phyloP scores from a whole-genome alignment of 2,797 vertebrate genomes.

The Allochrocebus solatus region DNA sequence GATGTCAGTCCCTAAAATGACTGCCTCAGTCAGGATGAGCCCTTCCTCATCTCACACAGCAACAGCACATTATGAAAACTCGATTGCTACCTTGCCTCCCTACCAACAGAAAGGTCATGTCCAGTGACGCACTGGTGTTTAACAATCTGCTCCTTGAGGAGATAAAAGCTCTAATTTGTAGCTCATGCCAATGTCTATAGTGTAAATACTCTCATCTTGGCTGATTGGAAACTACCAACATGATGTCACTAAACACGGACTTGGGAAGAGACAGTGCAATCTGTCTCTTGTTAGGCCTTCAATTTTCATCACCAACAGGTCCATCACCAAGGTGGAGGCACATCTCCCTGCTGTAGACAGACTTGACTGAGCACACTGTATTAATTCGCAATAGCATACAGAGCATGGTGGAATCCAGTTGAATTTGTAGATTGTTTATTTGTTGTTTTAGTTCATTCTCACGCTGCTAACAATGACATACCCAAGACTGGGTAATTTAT shows the following conservation, averaged over 20 bases:
- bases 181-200: background rate
- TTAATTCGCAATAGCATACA: rapidly evolving
- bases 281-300: rapidly evolving
- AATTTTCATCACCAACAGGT: background rate
- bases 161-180: background rate
- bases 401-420: background rate
- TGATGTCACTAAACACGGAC: rapidly evolving
- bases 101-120: background rate
- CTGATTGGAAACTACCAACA: background rate
- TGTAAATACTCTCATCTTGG: background rate
- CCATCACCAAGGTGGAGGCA: background rate
- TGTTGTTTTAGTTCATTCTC: background rate
- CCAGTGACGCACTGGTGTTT: background rate
- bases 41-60: background rate
- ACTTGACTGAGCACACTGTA: rapidly evolving
- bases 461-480: background rate
- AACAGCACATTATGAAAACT: rapidly evolving
- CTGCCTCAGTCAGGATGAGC: rapidly evolving
- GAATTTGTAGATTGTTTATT: background rate
- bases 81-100: rapidly evolving
- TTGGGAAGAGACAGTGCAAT: background rate
- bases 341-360: background rate
- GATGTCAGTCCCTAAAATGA: background rate
- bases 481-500: background rate
- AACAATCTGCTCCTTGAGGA: background rate